Conservation (phyloP, 2,888 invertebrate genomes). For the Ormyrus rosae region DNA sequence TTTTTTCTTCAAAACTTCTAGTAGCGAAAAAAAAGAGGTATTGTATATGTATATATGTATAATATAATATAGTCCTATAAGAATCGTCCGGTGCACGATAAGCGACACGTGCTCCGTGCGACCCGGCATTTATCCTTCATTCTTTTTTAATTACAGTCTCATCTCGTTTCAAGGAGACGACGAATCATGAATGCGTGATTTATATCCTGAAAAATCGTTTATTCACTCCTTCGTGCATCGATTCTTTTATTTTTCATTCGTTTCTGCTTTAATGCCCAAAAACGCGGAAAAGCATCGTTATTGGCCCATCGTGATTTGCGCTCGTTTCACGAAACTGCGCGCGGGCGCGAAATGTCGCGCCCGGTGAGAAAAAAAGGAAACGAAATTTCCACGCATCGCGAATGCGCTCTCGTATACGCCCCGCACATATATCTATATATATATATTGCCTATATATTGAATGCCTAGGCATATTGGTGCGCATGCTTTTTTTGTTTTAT, state of each 20-base stretch:
- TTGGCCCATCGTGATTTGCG: slow-evolving; percentile 22
- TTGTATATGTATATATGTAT: slow-evolving; percentile 47
- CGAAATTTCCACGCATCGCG: background rate
- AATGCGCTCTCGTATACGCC: background rate
- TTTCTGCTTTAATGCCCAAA: slow-evolving; percentile 48
- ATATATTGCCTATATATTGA: slow-evolving; percentile 15
- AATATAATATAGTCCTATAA: slow-evolving; percentile 48
- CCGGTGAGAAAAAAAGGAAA: background rate
- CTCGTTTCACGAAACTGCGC: slow-evolving; percentile 9
- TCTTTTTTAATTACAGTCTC: slow-evolving; percentile 55
- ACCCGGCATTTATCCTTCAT: slow-evolving; percentile 21
- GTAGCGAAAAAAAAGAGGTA: slow-evolving; percentile 52
- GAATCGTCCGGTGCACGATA: slow-evolving; percentile 12
- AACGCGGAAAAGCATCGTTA: slow-evolving; percentile 44
- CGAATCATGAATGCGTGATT: slow-evolving; percentile 16
- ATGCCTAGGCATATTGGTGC: background rate
- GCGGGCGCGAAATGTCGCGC: background rate
- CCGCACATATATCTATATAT: slow-evolving; percentile 14
- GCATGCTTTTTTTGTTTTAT: too few species aligned
- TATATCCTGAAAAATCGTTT: slow-evolving; percentile 13
- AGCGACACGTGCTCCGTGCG: slow-evolving; percentile 24
- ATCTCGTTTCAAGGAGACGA: slow-evolving; percentile 43
- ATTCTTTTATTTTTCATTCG: background rate
- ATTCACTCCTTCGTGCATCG: background rate
- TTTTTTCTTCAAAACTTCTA: slow-evolving; percentile 31